Conservation (phyloP, 1,140 invertebrate species). For the Drosophila lacteicornis region DNA sequence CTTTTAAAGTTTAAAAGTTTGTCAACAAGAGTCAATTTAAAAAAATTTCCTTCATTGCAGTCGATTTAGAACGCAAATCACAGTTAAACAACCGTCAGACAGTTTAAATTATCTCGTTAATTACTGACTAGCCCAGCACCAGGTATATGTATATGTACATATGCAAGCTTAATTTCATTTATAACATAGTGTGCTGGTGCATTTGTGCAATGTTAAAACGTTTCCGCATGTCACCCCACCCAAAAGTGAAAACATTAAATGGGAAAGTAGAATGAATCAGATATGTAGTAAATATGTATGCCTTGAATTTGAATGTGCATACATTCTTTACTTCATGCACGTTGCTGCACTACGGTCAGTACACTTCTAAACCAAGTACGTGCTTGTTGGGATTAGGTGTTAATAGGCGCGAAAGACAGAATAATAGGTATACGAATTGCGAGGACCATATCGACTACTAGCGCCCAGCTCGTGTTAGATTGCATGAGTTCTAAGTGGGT, state of each 20-base stretch:
- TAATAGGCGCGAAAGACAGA: too few species aligned
- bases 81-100: slow-evolving; percentile 14
- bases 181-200: background rate
- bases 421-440: too few species aligned
- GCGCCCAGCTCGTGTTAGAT: too few species aligned
- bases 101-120: slow-evolving; percentile 26
- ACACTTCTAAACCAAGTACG: too few species aligned
- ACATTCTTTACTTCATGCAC: too few species aligned
- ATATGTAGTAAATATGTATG: background rate
- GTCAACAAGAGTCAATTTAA: too few species aligned
- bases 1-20: too few species aligned
- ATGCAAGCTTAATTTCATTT: slow-evolving; percentile 16
- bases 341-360: too few species aligned
- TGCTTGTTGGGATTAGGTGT: too few species aligned
- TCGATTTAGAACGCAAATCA: slow-evolving; percentile 24
- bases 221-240: slow-evolving; percentile 41
- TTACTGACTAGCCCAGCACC: slow-evolving; percentile 28
- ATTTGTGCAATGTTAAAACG: slow-evolving; percentile 20
- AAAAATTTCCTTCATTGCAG: background rate
- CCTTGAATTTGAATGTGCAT: background rate
- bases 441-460: too few species aligned
- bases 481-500: too few species aligned
- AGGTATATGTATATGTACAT: background rate
- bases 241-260: slow-evolving; percentile 11
- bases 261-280: slow-evolving; percentile 34